Conservation (phyloP, 2,888 invertebrate species). For the Himalopsyche anomala region DNA sequence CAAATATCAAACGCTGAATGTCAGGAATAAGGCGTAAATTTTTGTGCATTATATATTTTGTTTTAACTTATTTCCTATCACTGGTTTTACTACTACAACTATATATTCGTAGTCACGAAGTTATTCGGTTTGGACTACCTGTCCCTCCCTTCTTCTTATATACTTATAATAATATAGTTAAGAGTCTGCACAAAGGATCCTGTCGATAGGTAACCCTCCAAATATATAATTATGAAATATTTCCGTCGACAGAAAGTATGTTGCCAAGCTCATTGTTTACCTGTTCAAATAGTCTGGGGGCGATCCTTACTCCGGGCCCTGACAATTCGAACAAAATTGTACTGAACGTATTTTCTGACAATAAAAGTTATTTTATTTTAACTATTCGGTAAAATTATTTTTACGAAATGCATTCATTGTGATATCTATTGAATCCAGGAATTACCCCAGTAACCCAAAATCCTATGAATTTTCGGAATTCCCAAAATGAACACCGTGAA, state of each 20-base stretch:
- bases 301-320: not conserved
- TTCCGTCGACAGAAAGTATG: conserved; percentile 15
- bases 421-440: too few relatives aligned
- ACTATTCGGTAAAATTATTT: too few relatives aligned
- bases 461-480: too few relatives aligned
- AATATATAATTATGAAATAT: conserved; percentile 34
- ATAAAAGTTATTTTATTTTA: too few relatives aligned
- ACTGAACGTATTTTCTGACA: too few relatives aligned
- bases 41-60: too few relatives aligned
- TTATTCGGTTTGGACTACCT: not conserved
- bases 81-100: not conserved
- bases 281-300: not conserved
- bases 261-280: conserved; percentile 20
- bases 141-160: not conserved
- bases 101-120: not conserved
- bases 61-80: too few relatives aligned
- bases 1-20: too few relatives aligned
- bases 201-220: conserved; percentile 22
- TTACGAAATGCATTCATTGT: too few relatives aligned
- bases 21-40: too few relatives aligned
- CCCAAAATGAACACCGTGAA: too few relatives aligned
- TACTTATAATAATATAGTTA: conserved; percentile 1
- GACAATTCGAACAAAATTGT: not conserved
- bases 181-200: not conserved
- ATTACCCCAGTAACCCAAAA: too few relatives aligned